Base-by-base conservation (phyloP, 2,888 invertebrate genomes). In the Ommatoiulus sabulosus region DNA sequence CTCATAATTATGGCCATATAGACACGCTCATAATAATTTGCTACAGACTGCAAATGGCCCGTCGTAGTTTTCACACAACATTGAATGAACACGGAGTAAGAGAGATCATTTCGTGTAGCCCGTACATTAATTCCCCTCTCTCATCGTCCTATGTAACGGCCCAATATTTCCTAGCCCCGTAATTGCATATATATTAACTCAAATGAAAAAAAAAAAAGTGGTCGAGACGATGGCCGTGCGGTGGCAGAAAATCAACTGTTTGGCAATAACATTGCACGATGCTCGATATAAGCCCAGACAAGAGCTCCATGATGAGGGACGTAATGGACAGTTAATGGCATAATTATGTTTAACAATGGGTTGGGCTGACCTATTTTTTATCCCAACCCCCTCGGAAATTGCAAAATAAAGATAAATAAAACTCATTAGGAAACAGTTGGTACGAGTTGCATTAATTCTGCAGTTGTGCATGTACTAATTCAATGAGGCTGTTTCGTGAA, bases 161-260 rank as follows among this genome's bases (percentile, higher is more conserved):
- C n/a, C 63, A 72, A 72, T 72, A 20, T 72, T 72, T 72, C 20
- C 63, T n/a, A 20, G 63, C 63, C n/a, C 63, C 63, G 24, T 72
- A 72, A 72, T 72, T 72, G 63, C 63, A 72, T 72, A 72, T 72
- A 72, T 72, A 72, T 72, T 72, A 72, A 72, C 63, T 72, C 20
- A n/a, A 72, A 72, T 72, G 20, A 72, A 72, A 63, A n/a, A n/a
- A n/a, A n/a, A n/a, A 52, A n/a, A 72, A 20, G 63, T 72, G 63
- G 63, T 72, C 63, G 63, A 72, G 63, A 7, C n/a, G 7, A 72
- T 3, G 20, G 15, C 7, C 48, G 48, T 20, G n/a, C n/a, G 24
- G 63, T 20, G 63, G 20, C 63, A 20, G 63, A 72, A 72, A 72
- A 72, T 72, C 20, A 72, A 72, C 63, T 72, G 63, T 72, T 72